phyloP scores from a whole-genome alignment of 2,888 invertebrate genomes.

The Hydraecia micacea region DNA sequence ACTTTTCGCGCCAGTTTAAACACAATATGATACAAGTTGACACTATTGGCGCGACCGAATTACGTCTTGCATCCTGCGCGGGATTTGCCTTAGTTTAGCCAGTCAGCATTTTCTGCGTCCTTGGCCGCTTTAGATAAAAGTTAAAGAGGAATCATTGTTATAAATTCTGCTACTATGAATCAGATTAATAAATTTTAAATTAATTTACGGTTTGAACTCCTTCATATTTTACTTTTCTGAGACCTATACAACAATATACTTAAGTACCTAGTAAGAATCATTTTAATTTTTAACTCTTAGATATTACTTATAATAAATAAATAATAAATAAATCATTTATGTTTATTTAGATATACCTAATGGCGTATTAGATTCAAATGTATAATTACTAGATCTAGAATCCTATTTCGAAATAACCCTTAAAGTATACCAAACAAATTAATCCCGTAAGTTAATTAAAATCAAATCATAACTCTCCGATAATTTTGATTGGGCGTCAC shows the following conservation, averaged over 20 bases:
- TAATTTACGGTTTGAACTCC: neutral
- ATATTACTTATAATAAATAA: neutral
- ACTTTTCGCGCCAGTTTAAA: neutral
- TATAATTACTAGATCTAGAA: neutral
- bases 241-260: neutral
- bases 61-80: too few relatives aligned
- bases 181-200: constrained; percentile 2
- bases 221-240: neutral
- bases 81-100: too few relatives aligned
- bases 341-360: neutral
- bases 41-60: neutral
- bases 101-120: neutral
- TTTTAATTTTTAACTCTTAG: neutral
- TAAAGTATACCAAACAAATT: constrained; percentile 4
- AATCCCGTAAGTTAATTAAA: constrained; percentile 39
- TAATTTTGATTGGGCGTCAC: constrained; percentile 45
- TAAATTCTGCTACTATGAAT: neutral
- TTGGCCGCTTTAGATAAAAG: constrained; percentile 21
- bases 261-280: neutral
- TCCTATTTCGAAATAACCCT: neutral
- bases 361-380: neutral
- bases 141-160: constrained; percentile 30
- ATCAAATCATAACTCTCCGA: constrained; percentile 42
- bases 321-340: neutral
- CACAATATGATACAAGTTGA: neutral